Percentiles rank a stretch among this genome's conserved stretches.
phyloP scores from a whole-genome alignment of 2,113 vertebrate species.

The Calyptomena viridis region DNA sequence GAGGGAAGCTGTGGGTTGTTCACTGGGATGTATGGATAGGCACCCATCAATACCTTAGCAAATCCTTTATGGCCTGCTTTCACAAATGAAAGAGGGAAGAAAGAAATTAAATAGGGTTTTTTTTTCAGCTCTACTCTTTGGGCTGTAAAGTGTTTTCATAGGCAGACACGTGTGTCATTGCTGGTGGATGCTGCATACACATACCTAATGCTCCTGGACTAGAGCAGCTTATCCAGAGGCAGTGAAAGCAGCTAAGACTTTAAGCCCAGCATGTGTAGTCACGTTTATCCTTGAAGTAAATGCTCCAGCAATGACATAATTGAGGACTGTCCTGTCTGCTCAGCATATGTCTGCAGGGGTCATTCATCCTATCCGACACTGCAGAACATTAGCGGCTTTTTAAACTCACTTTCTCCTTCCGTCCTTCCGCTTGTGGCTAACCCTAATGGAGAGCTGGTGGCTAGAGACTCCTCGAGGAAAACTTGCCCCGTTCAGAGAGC shows the following conservation, averaged over 20 bases:
- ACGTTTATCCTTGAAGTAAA: conserved; percentile 36
- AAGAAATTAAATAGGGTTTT: not conserved
- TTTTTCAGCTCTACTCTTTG: not conserved
- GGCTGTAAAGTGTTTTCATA: not conserved
- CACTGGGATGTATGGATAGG: not conserved
- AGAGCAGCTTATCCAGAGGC: not conserved
- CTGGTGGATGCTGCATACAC: not conserved
- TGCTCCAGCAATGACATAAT: conserved; percentile 51
- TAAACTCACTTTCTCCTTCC: conserved; percentile 21
- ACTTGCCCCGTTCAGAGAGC: not conserved
- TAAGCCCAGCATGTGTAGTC: not conserved
- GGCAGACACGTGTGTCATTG: not conserved
- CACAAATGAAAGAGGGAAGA: not conserved
- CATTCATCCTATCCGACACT: conserved; percentile 27
- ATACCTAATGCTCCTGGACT: not conserved
- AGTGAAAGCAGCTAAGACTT: not conserved
- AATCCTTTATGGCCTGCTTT: not conserved
- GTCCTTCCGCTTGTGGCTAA: conserved; percentile 49
- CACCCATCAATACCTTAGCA: not conserved
- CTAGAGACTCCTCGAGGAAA: not conserved
- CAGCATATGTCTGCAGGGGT: conserved; percentile 19
- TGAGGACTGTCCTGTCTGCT: conserved; percentile 29
- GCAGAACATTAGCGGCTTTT: conserved; percentile 23
- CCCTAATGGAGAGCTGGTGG: conserved; percentile 50
- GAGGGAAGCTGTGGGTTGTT: not conserved